Evolutionary conservation across 2,113 vertebrate genomes (phyloP).

Genomic region (Cheilinus undulatus): DNA sequence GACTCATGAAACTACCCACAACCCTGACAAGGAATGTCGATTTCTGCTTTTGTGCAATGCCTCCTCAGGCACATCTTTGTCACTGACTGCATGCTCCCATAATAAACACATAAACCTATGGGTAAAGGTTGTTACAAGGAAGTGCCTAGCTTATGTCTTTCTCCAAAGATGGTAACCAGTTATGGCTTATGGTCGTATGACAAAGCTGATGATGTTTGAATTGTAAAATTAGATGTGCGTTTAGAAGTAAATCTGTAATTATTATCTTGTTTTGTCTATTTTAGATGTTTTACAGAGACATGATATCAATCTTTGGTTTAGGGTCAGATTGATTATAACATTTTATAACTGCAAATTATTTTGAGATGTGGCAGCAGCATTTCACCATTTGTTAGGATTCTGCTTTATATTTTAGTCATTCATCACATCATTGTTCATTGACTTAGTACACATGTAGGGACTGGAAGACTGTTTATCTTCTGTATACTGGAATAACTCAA

Average conservation of each 20-base stretch:
- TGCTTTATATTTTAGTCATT: no score
- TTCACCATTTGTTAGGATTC: no score
- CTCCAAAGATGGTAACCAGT: background rate
- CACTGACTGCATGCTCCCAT: background rate
- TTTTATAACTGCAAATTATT: background rate
- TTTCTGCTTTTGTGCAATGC: background rate
- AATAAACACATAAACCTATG: background rate
- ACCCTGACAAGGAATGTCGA: background rate
- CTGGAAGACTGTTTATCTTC: background rate
- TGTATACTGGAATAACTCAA: background rate
- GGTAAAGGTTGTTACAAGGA: conserved; percentile 4
- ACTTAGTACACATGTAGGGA: background rate
- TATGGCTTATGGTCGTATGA: background rate
- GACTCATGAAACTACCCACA: background rate
- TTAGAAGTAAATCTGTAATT: background rate
- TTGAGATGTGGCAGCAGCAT: no score
- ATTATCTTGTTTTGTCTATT: background rate
- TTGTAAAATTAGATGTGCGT: background rate
- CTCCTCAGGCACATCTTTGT: background rate
- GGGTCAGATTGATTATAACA: background rate
- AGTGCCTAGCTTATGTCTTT: conserved; percentile 7
- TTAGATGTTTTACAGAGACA: background rate
- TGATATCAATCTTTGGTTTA: background rate
- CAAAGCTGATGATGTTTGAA: background rate
- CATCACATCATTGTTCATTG: background rate